A percentile compares a stretch with the other conserved stretches of the same genome.
These are phyloP conservation scores for Mythimna pallens DNA, from an alignment of 2,888 invertebrate genomes.

Conservation along the genomic window DNA sequence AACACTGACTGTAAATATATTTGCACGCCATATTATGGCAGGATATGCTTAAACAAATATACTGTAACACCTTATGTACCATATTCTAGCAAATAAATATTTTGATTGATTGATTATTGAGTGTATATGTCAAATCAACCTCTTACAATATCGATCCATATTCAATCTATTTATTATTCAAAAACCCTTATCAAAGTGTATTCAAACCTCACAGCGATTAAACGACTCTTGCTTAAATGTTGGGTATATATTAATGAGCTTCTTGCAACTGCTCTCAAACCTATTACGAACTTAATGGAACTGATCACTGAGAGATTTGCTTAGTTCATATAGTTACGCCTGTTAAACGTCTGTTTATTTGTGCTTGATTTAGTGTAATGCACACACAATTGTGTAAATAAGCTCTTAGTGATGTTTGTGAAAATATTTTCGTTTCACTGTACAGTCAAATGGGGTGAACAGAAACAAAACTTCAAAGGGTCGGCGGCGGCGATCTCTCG, in stretches of 20 bases:
- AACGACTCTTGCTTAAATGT: constrained; percentile 37
- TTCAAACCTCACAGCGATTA: constrained; percentile 16
- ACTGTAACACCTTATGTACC: no score
- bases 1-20: no score
- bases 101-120: no score
- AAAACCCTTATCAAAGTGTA: constrained; percentile 22
- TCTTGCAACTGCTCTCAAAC: constrained; percentile 18
- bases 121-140: constrained; percentile 1
- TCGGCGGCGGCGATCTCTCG: no score
- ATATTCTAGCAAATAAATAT: no score
- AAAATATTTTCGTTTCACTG: neutral
- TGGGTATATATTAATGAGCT: constrained; percentile 37
- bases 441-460: neutral
- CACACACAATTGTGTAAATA: neutral
- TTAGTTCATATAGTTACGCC: neutral
- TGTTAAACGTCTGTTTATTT: constrained; percentile 10
- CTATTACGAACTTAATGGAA: constrained; percentile 26
- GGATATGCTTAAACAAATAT: no score
- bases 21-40: no score
- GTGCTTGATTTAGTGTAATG: neutral
- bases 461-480: neutral
- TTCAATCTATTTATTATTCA: constrained; percentile 31
- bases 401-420: neutral
- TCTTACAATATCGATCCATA: neutral
- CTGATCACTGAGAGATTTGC: constrained; percentile 19